Evolutionary conservation across 2,113 vertebrate species (phyloP), one percentile per base, ranked within the genome.

Genomic region (Verasper variegatus): DNA sequence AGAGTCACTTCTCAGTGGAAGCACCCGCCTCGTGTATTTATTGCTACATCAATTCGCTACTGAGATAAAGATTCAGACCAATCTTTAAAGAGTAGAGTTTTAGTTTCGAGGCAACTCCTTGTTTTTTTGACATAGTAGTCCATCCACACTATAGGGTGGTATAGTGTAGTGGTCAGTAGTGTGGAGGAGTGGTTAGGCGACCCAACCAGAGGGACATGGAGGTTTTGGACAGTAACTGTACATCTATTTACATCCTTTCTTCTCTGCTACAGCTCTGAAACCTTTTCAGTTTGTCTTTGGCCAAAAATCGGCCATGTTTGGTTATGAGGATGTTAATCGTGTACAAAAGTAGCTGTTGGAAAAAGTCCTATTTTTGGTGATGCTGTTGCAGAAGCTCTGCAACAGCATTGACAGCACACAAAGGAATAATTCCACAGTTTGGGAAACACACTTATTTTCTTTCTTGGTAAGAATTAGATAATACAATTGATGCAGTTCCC

Each of bases 1-100:
- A 65, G 73, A 81, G 81, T 75, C 23, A 47, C 74, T 68, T 75
- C 71, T 71, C 58, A 47, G 68, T 87, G 82, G 85, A 91, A 86
- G 84, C 71, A 49, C 40, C 40, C 2, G 37, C 81, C 92, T 86
- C 86, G 77, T 13, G 47, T 71, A 72, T 84, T 91, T 86, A 90
- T 88, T 94, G 93, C 94, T 94, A 94, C 93, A 94, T 94, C 89
- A 89, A 86, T 91, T 87, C 66, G 92, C 92, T 95, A 94, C 93
- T 93, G 89, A 92, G 86, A 78, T 69, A 74, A 74, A 68, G 64
- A 72, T 60, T 71, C 75, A 2, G 45, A 68, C 74, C 27, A 71
- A 64, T 82, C 51, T 82, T 81, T 69, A 35, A 51, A 69, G 58
- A 79, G 64, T 64, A 79, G 78, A 60, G 61, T 84, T 87, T 81